Percentiles rank a stretch among this genome's conserved stretches.
phyloP scores from a whole-genome alignment of 2,888 invertebrate genomes.

The Drosophila subquinaria region DNA sequence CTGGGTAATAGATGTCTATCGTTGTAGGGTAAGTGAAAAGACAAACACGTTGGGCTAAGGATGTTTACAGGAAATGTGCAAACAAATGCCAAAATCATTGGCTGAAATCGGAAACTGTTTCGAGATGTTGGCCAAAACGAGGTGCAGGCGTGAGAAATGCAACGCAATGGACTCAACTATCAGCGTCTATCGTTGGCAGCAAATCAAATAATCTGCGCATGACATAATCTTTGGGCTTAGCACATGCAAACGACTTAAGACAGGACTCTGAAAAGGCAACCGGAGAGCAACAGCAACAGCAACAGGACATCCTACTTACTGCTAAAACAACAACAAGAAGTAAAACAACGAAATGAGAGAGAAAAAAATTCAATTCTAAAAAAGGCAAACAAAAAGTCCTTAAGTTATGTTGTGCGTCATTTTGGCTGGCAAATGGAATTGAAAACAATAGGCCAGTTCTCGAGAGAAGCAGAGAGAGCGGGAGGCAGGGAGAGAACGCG shows the following conservation, averaged over 20 bases:
- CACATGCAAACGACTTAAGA: constrained; percentile 70
- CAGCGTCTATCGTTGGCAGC: constrained; percentile 52
- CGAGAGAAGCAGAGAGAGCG: constrained; percentile 14
- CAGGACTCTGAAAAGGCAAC: constrained; percentile 50
- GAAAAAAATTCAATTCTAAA: constrained; percentile 62
- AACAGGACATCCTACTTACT: constrained; percentile 80
- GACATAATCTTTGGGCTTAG: constrained; percentile 73
- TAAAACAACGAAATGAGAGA: constrained; percentile 19
- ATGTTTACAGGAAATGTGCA: constrained; percentile 69
- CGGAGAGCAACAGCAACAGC: constrained; percentile 68
- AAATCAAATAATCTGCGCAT: constrained; percentile 68
- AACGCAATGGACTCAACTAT: constrained; percentile 60
- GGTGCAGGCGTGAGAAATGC: constrained; percentile 75
- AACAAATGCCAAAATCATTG: constrained; percentile 61
- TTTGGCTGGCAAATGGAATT: constrained; percentile 65
- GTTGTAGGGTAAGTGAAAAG: constrained; percentile 60
- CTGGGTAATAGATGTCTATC: constrained; percentile 51
- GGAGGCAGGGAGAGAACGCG: constrained; percentile 27
- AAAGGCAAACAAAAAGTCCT: constrained; percentile 85
- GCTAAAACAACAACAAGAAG: constrained; percentile 32
- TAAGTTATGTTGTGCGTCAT: constrained; percentile 83
- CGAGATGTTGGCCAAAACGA: constrained; percentile 5
- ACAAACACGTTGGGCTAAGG: constrained; percentile 60
- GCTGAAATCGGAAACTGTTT: constrained; percentile 69
- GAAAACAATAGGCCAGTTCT: constrained; percentile 61